Base-by-base conservation (phyloP, 2,888 invertebrate genomes). In the Caenorhabditis parvicauda region DNA sequence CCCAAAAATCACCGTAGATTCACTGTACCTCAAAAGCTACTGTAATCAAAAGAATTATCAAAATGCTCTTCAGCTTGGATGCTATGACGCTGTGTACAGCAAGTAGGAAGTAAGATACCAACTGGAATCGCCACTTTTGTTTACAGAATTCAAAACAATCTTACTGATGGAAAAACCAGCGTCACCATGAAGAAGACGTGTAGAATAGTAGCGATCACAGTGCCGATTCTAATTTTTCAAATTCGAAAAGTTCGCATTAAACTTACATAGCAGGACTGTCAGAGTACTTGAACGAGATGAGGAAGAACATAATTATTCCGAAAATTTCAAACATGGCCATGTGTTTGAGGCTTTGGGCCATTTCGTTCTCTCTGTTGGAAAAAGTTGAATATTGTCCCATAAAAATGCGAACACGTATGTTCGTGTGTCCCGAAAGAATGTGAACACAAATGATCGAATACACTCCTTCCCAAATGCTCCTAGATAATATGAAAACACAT, bases 201-300 rank as follows among this genome's bases (percentile, higher is more conserved):
- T 3, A 70, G 63, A 2, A 56, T 57, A 7, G 66, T 42, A 19
- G 73, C 61, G 6, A 67, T 54, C 1, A 55, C 28, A 9, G 63
- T 62, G 6, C 73, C 75, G 21, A 55, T 52, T 22, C 74, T 75
- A 45, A 48, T 67, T 54, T 17, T 21, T 17, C 14, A 35, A 45
- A 27, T 52, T 24, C 17, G 7, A 7, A 12, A n/a, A 28, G 21
- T 43, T 38, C 3, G 3, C 2, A 44, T 22, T 22, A 19, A 32
- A 43, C 64, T 60, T 21, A 72, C 72, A 53, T 27, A 42, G 52
- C 54, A 0, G 72, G 70, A 38, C 58, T 50, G 21, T 56, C 44
- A 0, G 70, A 57, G 52, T 70, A 75, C 48, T 76, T 75, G 29
- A 75, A 57, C n/a, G 70, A 60, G 14, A 68, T 38, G n/a, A 67